Percentiles rank a stretch among this genome's conserved stretches.
phyloP scores from a whole-genome alignment of 2,888 invertebrate species.

The Tenthredo notha region DNA sequence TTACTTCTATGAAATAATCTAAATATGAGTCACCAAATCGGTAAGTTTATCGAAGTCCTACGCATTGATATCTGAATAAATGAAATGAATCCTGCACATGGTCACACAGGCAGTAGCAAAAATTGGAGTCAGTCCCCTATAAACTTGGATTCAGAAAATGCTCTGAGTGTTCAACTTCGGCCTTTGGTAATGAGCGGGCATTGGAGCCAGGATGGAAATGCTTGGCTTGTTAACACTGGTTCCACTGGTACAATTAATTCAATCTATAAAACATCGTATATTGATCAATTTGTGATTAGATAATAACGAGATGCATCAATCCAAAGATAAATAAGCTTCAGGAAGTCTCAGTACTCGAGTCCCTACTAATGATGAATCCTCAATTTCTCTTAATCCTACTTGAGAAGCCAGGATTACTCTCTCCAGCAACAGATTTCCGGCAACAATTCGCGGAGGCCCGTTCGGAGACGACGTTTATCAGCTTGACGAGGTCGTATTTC shows the following conservation, averaged over 20 bases:
- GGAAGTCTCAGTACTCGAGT: neutral
- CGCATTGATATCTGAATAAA: neutral
- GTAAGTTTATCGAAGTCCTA: neutral
- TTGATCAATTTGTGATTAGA: neutral
- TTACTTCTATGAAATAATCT: neutral
- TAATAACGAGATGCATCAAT: neutral
- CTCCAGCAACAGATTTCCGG: constrained; percentile 65
- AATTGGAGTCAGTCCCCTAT: constrained; percentile 69
- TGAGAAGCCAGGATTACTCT: constrained; percentile 63
- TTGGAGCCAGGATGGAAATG: constrained; percentile 71
- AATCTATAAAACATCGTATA: neutral
- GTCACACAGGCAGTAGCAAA: constrained; percentile 6
- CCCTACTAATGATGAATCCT: neutral
- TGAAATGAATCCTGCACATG: neutral
- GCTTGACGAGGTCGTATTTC: constrained; percentile 66
- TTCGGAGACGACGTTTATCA: constrained; percentile 63
- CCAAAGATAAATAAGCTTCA: neutral
- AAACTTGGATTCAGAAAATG: constrained; percentile 65
- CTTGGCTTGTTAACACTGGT: constrained; percentile 66
- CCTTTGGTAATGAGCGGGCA: constrained; percentile 70
- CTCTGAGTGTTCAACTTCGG: constrained; percentile 60
- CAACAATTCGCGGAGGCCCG: constrained; percentile 64
- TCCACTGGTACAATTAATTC: constrained; percentile 60
- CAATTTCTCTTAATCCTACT: neutral
- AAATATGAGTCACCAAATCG: constrained; percentile 10